These are phyloP conservation scores for Aphidius colemani DNA, from an alignment of 2,888 invertebrate species.

Conservation along the genomic window DNA sequence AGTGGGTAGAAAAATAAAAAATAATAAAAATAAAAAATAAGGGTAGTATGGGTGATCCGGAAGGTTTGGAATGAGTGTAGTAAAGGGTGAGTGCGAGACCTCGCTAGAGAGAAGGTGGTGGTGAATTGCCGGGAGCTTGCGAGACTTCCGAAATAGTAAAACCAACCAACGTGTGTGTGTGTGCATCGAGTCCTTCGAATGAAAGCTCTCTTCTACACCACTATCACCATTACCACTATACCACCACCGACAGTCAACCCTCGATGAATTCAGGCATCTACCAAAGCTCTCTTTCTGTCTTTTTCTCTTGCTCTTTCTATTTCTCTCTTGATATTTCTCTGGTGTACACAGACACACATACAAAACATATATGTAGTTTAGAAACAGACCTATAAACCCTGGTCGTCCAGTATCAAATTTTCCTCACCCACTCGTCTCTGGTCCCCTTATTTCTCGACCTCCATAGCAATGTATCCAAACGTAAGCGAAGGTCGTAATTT, in stretches of 20 bases:
- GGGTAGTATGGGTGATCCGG: not conserved
- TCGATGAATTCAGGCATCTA: slow-evolving; percentile 16
- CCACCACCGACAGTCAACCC: slow-evolving; percentile 7
- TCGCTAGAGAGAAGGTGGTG: slow-evolving; percentile 28
- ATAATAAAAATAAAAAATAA: slow-evolving; percentile 25
- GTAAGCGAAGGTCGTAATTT: slow-evolving; percentile 52
- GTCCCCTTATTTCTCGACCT: slow-evolving; percentile 39
- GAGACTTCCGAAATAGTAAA: slow-evolving; percentile 57
- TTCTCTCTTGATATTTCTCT: slow-evolving; percentile 35
- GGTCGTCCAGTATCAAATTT: slow-evolving; percentile 42
- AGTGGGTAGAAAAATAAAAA: slow-evolving; percentile 38
- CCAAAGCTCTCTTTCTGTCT: slow-evolving; percentile 27
- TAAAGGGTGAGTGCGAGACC: slow-evolving; percentile 6
- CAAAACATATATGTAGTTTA: not conserved
- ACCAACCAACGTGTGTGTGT: slow-evolving; percentile 38
- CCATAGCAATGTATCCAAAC: slow-evolving; percentile 48
- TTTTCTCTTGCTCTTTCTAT: slow-evolving; percentile 18
- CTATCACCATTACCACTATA: slow-evolving; percentile 1
- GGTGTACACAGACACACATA: slow-evolving; percentile 27
- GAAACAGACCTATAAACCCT: slow-evolving; percentile 45
- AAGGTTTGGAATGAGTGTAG: slow-evolving; percentile 21
- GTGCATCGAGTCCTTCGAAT: slow-evolving; percentile 23
- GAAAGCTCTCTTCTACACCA: slow-evolving; percentile 16
- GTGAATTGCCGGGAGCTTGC: slow-evolving; percentile 50
- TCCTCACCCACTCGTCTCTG: slow-evolving; percentile 24